Base-by-base conservation (phyloP, 1,140 invertebrate genomes). In the Atta colombica region DNA sequence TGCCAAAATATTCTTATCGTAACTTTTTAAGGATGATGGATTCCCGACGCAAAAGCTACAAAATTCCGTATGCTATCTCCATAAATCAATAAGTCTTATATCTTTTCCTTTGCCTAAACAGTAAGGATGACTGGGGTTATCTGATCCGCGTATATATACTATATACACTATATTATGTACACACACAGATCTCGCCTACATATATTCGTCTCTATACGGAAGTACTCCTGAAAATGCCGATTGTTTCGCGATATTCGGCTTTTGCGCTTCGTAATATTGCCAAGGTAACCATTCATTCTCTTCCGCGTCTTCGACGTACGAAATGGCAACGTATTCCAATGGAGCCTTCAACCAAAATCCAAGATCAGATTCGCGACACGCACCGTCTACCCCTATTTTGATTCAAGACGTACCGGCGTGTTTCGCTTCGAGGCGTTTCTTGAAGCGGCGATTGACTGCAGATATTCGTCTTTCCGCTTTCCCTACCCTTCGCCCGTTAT, bases 281-380 rank as follows among this genome's bases (percentile, higher is more conserved):
- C 80, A 25, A 8, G 65, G 68, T 39, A 74, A 49, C 68, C 53
- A 49, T 82, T 82, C 55, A 82, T 82, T 82, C 53, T 82, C 53
- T 74, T 74, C 6, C 35, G 14, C 68, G 78, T n/a, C 25, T 74
- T 18, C 61, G 25, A 74, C 55, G 12, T 82, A 82, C 25, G 53
- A 82, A 74, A 74, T 25, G 53, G 53, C 53, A 72, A 45, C 16
- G 25, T 82, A 72, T 82, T 82, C 68, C 68, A 31, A 82, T 84
- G 80, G 80, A 74, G 55, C 68, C 55, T 72, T 84, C 39, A 74
- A 61, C 55, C 68, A 55, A 74, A 82, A 82, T 82, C 80, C 80
- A 82, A 25, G 68, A 82, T 82, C 80, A 84, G 69, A 84, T 84
- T 75, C 69, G 80, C 80, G 80, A 84, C 69, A 84, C 80, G 80